Conservation (phyloP, 2,797 vertebrate genomes). For the Zalophus californianus region DNA sequence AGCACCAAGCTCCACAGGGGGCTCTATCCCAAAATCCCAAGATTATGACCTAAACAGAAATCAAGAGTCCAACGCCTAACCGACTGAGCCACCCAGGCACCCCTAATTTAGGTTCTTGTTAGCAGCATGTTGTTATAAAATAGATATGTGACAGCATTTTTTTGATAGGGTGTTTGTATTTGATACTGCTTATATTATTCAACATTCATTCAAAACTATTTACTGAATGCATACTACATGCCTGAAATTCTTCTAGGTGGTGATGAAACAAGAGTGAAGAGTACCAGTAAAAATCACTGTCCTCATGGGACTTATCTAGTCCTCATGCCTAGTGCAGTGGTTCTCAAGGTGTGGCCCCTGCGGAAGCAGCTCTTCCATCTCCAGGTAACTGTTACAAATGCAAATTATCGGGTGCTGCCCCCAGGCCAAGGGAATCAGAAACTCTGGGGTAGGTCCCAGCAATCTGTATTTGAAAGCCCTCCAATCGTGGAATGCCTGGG, state of each 20-base stretch:
- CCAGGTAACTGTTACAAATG: background rate
- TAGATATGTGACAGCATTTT: background rate
- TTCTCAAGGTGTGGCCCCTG: background rate
- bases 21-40: background rate
- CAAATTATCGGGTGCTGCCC: background rate
- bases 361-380: background rate
- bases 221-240: background rate
- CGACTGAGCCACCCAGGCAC: background rate
- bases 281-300: background rate
- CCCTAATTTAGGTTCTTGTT: background rate
- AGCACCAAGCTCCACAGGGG: background rate
- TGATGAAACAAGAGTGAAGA: background rate
- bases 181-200: background rate
- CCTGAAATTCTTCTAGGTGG: background rate
- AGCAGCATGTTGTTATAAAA: background rate
- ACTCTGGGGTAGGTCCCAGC: background rate
- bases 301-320: background rate
- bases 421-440: background rate
- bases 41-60: background rate
- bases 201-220: background rate
- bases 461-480: background rate
- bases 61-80: background rate
- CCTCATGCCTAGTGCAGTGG: background rate
- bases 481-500: too few relatives aligned
- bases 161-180: background rate